These are phyloP conservation scores for Megalops cyprinoides DNA, from an alignment of 2,797 vertebrate species.

Conservation along the genomic window DNA sequence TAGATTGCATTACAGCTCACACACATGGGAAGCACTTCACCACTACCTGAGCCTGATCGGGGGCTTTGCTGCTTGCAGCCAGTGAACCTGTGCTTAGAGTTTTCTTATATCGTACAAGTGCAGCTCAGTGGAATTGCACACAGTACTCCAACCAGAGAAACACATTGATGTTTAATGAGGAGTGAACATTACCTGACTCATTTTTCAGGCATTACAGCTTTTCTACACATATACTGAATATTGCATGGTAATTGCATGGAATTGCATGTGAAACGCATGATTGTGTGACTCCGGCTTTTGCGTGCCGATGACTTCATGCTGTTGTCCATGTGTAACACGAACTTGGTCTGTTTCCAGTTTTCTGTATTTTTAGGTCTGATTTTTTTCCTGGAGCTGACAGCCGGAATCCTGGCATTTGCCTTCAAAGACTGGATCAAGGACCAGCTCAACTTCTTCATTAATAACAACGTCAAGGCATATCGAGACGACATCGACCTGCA, in stretches of 20 bases:
- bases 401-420: constrained; percentile 89
- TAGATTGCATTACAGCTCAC: constrained; percentile 21
- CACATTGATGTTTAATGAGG: too few relatives aligned
- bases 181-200: too few relatives aligned
- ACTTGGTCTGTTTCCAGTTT: constrained; percentile 70
- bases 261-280: too few relatives aligned
- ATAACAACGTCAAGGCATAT: constrained; percentile 93
- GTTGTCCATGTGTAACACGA: not conserved
- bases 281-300: not conserved
- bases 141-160: not conserved
- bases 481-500: constrained; percentile 94
- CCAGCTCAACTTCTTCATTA: constrained; percentile 94
- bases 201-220: too few relatives aligned
- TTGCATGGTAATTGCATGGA: too few relatives aligned
- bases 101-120: not conserved
- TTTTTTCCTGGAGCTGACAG: constrained; percentile 91
- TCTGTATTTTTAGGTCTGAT: constrained; percentile 93
- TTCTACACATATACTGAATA: too few relatives aligned
- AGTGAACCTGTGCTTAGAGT: not conserved
- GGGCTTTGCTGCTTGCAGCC: not conserved
- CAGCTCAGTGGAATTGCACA: not conserved
- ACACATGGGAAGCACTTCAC: not conserved
- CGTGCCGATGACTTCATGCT: not conserved
- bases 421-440: constrained; percentile 97
- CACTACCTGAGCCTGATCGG: not conserved